Base-by-base conservation (phyloP, 2,797 vertebrate species). In the Clarias laeviceps region DNA sequence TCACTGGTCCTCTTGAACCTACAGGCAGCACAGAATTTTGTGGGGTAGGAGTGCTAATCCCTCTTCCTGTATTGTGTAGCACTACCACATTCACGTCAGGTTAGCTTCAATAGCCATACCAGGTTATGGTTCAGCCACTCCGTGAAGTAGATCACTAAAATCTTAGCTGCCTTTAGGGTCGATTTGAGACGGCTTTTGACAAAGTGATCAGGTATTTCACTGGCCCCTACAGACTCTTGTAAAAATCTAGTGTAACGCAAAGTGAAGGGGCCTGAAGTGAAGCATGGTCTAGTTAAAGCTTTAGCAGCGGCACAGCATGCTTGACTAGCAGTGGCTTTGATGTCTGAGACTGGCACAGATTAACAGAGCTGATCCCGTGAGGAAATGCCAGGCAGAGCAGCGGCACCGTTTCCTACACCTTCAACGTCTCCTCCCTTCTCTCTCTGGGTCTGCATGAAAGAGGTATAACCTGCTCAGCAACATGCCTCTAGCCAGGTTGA, bases 401-500 rank as follows among this genome's bases (percentile, higher is more conserved):
- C 24, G 37, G 83, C 87, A 78, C 65, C 57, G 84, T 82, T 89
- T 87, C 70, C 82, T 62, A 82, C 81, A 40, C 79, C 79, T 87
- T 70, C 82, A 37, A 82, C 81, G 54, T 74, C 79, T 72, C 77
- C 76, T 65, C 80, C 69, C 74, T 81, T 37, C 40, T 40, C 45
- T 70, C 79, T 86, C 66, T 82, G 27, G 66, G 59, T 78, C 79
- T 72, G 77, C 84, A 80, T 56, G 64, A 64, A 87, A 85, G 74
- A 87, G 17, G 87, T 56, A 82, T 74, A 91, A 86, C 88, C 82
- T 82, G 88, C 84, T 84, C 61, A 62, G 82, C 85, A 70, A 83
- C 87, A 79, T 84, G 68, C 82, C 77, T 86, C 85, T 37, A 82
- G 65, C 65, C 45, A n/a, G n/a, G n/a, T n/a, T 32, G 65, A 66